Evolutionary conservation across 2,888 invertebrate genomes (phyloP).

Genomic region (Idaea biselata): DNA sequence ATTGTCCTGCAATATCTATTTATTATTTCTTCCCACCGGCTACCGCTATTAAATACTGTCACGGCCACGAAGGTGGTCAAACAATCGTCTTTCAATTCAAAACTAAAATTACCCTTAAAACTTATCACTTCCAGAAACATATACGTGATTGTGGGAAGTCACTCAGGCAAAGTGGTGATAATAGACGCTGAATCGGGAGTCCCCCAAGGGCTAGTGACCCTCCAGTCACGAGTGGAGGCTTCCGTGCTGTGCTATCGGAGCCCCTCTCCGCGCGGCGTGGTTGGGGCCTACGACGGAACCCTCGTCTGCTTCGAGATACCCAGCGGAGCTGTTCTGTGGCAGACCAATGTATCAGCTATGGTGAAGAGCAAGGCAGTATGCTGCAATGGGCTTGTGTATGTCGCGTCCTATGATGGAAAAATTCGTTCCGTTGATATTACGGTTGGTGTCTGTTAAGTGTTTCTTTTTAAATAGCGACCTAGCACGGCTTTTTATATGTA

Average conservation of each 20-base stretch:
- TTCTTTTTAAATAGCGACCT: background rate
- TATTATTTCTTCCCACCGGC: too few relatives aligned
- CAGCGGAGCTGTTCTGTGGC: constrained; percentile 82
- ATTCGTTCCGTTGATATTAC: constrained; percentile 80
- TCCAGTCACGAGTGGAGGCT: constrained; percentile 88
- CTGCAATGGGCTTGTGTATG: constrained; percentile 69
- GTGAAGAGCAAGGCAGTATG: constrained; percentile 82
- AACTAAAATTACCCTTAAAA: too few relatives aligned
- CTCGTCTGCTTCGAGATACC: constrained; percentile 83
- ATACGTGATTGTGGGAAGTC: constrained; percentile 74
- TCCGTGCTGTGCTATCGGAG: constrained; percentile 69
- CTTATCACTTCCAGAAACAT: constrained; percentile 50
- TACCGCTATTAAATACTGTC: too few relatives aligned
- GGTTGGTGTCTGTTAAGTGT: constrained; percentile 55
- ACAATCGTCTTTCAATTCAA: too few relatives aligned
- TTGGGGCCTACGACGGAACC: constrained; percentile 89
- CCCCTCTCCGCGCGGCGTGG: constrained; percentile 71
- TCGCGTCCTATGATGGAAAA: constrained; percentile 87
- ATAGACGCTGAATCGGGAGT: constrained; percentile 78
- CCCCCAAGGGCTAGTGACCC: constrained; percentile 63
- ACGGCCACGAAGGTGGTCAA: too few relatives aligned
- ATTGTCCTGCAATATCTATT: too few relatives aligned
- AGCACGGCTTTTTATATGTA: too few relatives aligned
- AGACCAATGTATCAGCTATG: constrained; percentile 79
- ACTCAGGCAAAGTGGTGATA: constrained; percentile 86